Conservation (phyloP, 2,113 vertebrate species). For the Equus przewalskii region DNA sequence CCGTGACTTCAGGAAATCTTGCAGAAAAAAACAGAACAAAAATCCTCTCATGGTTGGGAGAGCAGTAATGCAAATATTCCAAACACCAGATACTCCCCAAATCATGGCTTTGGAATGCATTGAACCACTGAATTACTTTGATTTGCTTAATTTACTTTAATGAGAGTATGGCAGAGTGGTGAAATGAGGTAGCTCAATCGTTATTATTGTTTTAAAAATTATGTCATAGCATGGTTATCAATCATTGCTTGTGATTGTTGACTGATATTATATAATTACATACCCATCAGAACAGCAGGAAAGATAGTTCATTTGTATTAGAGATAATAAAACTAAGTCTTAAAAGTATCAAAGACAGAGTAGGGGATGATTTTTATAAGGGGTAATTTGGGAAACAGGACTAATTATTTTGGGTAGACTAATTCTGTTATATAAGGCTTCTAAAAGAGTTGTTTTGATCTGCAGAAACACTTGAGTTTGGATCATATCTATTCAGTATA, state of each 20-base stretch:
- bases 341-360: neutral
- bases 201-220: slow-evolving; percentile 21
- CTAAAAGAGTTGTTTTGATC: neutral
- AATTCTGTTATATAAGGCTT: neutral
- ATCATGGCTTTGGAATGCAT: neutral
- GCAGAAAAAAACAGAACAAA: neutral
- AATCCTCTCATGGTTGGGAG: neutral
- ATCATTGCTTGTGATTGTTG: neutral
- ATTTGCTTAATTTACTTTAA: slow-evolving; percentile 49
- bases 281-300: neutral
- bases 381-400: neutral
- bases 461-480: neutral
- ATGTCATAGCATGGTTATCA: neutral
- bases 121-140: slow-evolving; percentile 16
- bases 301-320: neutral
- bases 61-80: neutral
- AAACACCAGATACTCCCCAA: neutral
- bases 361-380: neutral
- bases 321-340: slow-evolving; percentile 32
- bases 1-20: slow-evolving; percentile 17
- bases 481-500: neutral
- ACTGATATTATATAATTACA: neutral
- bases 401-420: neutral
- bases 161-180: neutral
- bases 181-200: neutral